Percentiles rank a stretch among this genome's conserved stretches.
phyloP scores from a whole-genome alignment of 2,113 vertebrate species.

The Cochlearius cochlearius region DNA sequence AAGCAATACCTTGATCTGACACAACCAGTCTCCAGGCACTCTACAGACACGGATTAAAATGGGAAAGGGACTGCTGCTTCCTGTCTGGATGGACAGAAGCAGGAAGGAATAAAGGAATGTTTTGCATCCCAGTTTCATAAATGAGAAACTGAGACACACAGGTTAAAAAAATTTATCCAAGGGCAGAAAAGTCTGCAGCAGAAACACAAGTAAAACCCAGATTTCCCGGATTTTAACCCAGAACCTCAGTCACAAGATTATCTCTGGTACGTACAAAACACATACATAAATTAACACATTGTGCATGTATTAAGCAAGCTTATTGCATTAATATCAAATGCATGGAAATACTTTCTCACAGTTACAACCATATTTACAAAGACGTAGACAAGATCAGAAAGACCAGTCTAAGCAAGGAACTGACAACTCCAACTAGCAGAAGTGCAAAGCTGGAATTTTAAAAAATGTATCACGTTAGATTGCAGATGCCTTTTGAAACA shows the following conservation, averaged over 20 bases:
- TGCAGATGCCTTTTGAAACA: neutral
- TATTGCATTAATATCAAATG: neutral
- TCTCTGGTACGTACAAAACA: neutral
- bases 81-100: neutral
- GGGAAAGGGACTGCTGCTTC: neutral
- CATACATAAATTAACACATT: neutral
- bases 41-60: neutral
- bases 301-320: neutral
- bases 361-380: neutral
- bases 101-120: neutral
- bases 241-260: neutral
- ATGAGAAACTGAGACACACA: neutral
- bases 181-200: neutral
- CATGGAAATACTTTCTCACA: neutral
- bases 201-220: neutral
- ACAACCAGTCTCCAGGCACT: neutral
- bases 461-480: neutral
- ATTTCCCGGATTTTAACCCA: neutral
- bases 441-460: neutral
- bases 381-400: neutral
- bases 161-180: neutral
- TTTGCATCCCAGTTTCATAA: neutral
- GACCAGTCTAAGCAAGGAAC: neutral
- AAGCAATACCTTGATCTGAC: neutral
- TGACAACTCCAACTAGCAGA: neutral